Evolutionary conservation across 2,797 vertebrate genomes (phyloP).

Genomic region (Eulemur coronatus): DNA sequence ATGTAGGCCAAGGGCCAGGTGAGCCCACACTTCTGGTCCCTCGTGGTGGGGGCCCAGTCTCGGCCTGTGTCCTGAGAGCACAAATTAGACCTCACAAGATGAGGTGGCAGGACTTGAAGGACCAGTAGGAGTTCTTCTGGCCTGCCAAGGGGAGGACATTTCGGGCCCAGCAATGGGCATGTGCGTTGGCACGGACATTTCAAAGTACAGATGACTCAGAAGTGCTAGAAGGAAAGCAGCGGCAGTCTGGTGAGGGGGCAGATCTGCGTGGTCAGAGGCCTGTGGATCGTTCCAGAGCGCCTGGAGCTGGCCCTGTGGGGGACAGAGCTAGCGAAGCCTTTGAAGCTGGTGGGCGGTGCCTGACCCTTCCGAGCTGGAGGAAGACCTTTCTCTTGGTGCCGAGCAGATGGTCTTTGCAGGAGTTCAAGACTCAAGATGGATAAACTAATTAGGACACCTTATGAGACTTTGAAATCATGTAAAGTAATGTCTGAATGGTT

Average conservation of each 20-base stretch:
- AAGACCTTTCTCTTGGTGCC: background rate
- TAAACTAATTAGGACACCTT: background rate
- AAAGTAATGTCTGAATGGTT: background rate
- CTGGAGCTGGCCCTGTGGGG: background rate
- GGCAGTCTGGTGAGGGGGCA: background rate
- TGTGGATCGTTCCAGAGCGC: background rate
- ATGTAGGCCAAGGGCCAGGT: background rate
- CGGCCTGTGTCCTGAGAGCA: background rate
- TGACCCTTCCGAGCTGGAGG: background rate
- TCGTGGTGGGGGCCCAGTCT: background rate
- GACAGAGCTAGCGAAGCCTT: background rate
- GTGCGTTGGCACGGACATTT: fast-evolving
- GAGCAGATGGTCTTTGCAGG: background rate
- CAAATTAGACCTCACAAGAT: background rate
- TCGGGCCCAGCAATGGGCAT: background rate
- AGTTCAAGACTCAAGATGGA: background rate
- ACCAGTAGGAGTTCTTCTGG: background rate
- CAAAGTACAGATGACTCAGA: background rate
- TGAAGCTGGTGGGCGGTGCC: background rate
- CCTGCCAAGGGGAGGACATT: background rate
- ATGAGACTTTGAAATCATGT: background rate
- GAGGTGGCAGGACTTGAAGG: background rate
- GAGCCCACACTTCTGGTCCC: background rate
- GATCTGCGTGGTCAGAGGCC: background rate
- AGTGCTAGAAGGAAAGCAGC: background rate